Percentiles rank a stretch among this genome's conserved stretches.
Conservation (phyloP, 1,140 invertebrate species). For the Bombus turneri region DNA sequence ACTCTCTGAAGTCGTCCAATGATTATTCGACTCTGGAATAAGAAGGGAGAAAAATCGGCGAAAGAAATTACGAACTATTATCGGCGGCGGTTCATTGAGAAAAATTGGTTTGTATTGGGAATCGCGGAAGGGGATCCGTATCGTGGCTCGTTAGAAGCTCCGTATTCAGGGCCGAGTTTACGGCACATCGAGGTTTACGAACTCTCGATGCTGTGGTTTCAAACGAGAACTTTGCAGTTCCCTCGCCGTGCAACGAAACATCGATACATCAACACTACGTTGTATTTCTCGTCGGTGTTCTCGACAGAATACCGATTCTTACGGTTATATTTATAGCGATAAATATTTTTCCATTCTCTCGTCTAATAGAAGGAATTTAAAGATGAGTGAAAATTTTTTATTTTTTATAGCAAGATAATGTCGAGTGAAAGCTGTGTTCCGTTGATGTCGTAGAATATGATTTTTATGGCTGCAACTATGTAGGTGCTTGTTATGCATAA, state of each 20-base stretch:
- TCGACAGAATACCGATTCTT: not conserved
- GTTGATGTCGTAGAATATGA: not conserved
- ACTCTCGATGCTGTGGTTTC: constrained; percentile 18
- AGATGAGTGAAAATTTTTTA: not conserved
- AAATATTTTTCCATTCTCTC: not conserved
- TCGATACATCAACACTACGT: not conserved
- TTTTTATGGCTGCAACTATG: not conserved
- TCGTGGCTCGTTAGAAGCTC: constrained; percentile 32
- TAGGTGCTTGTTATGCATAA: too few species aligned
- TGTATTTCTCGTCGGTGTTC: not conserved
- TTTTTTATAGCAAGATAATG: not conserved
- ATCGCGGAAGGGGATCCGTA: constrained; percentile 28
- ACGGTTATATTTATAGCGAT: not conserved
- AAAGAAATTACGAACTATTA: constrained; percentile 53
- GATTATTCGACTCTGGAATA: not conserved
- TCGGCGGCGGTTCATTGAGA: constrained; percentile 26
- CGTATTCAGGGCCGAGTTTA: constrained; percentile 42
- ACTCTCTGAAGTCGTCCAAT: not conserved
- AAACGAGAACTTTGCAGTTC: constrained; percentile 19
- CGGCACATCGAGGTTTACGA: constrained; percentile 42
- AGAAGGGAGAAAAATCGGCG: not conserved
- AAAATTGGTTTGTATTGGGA: constrained; percentile 37
- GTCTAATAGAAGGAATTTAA: not conserved
- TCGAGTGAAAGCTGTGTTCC: not conserved
- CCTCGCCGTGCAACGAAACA: not conserved